Conservation (phyloP, 2,888 invertebrate genomes). For the Odontocolon sp. region DNA sequence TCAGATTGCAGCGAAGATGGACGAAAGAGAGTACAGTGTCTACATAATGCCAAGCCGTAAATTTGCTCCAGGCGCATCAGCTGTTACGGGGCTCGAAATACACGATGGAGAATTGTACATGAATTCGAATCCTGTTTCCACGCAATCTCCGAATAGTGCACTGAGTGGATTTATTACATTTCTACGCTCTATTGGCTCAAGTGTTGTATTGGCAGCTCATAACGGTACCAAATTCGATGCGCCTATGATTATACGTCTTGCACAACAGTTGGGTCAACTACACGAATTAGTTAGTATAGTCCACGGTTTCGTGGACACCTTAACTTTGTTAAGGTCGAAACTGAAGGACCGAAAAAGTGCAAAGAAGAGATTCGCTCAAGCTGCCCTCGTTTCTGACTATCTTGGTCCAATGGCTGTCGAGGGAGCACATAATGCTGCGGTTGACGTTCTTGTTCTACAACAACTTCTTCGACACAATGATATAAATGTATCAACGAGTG, state of each 20-base stretch:
- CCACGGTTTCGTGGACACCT: conserved; percentile 33
- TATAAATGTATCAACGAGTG: conserved; percentile 19
- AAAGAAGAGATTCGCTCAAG: conserved; percentile 25
- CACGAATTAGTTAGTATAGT: conserved; percentile 5
- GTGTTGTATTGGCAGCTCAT: conserved; percentile 35
- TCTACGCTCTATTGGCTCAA: conserved; percentile 5
- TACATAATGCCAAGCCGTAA: conserved; percentile 36
- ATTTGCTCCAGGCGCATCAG: conserved; percentile 19
- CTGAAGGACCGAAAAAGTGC: conserved; percentile 14
- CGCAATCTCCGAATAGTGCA: conserved; percentile 11
- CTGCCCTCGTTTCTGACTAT: conserved; percentile 32
- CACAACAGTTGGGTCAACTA: not conserved
- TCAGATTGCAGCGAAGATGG: conserved; percentile 36
- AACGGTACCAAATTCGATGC: conserved; percentile 42
- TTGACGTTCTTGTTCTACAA: conserved; percentile 23
- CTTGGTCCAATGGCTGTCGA: not conserved
- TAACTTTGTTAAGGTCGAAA: conserved; percentile 30
- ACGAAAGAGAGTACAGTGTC: conserved; percentile 26
- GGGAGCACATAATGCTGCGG: conserved; percentile 35
- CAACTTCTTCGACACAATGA: conserved; percentile 22
- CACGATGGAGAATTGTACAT: conserved; percentile 10
- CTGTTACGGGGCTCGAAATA: conserved; percentile 13
- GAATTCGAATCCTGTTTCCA: conserved; percentile 8
- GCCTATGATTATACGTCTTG: conserved; percentile 11
- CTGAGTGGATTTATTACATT: conserved; percentile 11